Base-by-base conservation (phyloP, 2,113 vertebrate species). In the Gadus macrocephalus region DNA sequence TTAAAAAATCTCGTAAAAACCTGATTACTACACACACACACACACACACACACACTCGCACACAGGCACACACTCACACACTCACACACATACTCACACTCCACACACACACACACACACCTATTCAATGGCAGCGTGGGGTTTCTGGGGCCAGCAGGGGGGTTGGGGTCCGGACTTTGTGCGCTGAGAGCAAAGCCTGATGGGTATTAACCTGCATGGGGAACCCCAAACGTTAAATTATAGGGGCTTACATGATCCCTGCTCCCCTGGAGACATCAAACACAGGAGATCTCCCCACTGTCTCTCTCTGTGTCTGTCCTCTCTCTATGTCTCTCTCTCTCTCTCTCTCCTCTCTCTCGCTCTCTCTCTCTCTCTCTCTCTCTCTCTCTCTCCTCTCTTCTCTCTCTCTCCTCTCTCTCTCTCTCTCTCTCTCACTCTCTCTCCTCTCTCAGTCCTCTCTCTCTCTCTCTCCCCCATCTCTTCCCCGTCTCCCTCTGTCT, bases 161-260 rank as follows among this genome's bases (percentile, higher is more conserved):
- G 85, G 83, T 87, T 0, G 42, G 12, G 42, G 31, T 35, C 31
- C 31, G 3, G 31, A 35, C 31, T 35, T 35, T 35, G 31, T 35
- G 31, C 31, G 4, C 31, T 49, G 42, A 14, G 42, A 49, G 42
- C 8, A 49, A 49, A 49, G 42, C 83, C 85, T 89, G 81, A 70
- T 79, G 87, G 87, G 86, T 87, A 88, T 89, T 79, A 87, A 73
- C 73, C 81, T 70, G 69, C 84, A 84, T 82, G 15, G 82, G 81
- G 79, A 86, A 86, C 83, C 70, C 81, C 86, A 78, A 83, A 89
- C 87, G 86, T 76, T 81, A 78, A 82, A 85, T 85, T 78, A 87
- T 77, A 73, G 83, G 78, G 82, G 71, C 11, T 31, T 4, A 22
- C 20, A 27, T 63, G 25, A 27, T 59, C 42, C 42, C 42, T 14